Conservation (phyloP, 2,797 vertebrate genomes). For the Ciconia nigra region DNA sequence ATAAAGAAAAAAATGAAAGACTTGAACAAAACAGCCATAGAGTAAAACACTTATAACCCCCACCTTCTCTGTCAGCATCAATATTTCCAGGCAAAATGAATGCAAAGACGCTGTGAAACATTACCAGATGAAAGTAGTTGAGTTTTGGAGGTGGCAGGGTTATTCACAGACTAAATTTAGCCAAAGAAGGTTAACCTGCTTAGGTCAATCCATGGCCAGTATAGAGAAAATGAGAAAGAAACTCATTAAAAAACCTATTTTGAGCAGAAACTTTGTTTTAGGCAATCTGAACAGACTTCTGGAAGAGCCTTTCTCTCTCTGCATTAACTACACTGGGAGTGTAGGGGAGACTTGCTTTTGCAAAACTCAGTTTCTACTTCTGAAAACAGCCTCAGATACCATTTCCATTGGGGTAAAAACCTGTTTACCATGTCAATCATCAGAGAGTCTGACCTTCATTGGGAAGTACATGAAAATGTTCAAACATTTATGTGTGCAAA, state of each 20-base stretch:
- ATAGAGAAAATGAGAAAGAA: not conserved
- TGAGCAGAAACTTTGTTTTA: not conserved
- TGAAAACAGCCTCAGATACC: not conserved
- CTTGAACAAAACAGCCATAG: not conserved
- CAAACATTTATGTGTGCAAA: not conserved
- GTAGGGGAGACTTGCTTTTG: not conserved
- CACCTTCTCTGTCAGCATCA: not conserved
- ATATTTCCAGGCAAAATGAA: slow-evolving; percentile 2
- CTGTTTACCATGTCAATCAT: not conserved
- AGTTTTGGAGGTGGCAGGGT: slow-evolving; percentile 21
- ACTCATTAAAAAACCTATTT: slow-evolving; percentile 21
- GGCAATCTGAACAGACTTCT: not conserved
- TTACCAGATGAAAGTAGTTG: not conserved
- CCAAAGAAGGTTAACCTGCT: slow-evolving; percentile 10
- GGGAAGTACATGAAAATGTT: not conserved
- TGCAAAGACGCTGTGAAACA: slow-evolving; percentile 1
- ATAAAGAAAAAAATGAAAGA: not conserved
- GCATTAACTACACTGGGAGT: not conserved
- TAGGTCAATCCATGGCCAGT: not conserved
- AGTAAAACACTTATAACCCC: not conserved
- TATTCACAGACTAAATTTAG: slow-evolving; percentile 42
- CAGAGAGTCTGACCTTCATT: not conserved
- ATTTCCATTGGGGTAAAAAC: not conserved
- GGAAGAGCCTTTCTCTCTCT: not conserved
- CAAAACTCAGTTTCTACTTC: not conserved